Conservation (phyloP, 2,113 vertebrate genomes). For the Chauna torquata region DNA sequence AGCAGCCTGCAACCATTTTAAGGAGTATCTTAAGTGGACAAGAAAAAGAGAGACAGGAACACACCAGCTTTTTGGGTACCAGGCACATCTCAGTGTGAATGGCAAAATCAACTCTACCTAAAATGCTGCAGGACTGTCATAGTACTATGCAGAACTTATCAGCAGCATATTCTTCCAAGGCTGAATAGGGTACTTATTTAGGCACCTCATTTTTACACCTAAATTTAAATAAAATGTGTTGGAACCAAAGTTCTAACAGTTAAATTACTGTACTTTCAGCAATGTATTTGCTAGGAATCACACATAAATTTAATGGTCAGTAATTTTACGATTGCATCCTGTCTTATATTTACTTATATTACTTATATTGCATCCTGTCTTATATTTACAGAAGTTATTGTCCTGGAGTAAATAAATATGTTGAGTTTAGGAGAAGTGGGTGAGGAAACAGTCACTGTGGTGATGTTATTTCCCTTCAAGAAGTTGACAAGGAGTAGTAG, state of each 20-base stretch:
- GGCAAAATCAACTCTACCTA: neutral
- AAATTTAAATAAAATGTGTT: neutral
- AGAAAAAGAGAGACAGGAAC: neutral
- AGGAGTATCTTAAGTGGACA: neutral
- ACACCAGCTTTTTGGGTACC: neutral
- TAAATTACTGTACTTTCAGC: neutral
- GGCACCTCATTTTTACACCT: neutral
- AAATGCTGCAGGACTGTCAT: neutral
- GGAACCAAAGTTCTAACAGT: neutral
- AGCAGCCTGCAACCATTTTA: neutral
- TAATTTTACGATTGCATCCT: neutral
- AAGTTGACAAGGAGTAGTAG: neutral
- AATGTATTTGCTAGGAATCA: neutral
- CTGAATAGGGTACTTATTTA: neutral
- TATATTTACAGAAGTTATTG: neutral
- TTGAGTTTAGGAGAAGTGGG: neutral
- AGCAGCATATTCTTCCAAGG: neutral
- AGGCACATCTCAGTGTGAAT: neutral
- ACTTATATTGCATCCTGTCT: neutral
- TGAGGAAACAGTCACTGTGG: rapidly evolving
- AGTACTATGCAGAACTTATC: neutral
- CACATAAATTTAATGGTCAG: neutral
- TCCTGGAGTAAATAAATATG: neutral
- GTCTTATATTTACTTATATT: rapidly evolving
- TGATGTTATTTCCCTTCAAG: neutral